Conservation (phyloP, 2,888 invertebrate species). For the Doris montereyensis region DNA sequence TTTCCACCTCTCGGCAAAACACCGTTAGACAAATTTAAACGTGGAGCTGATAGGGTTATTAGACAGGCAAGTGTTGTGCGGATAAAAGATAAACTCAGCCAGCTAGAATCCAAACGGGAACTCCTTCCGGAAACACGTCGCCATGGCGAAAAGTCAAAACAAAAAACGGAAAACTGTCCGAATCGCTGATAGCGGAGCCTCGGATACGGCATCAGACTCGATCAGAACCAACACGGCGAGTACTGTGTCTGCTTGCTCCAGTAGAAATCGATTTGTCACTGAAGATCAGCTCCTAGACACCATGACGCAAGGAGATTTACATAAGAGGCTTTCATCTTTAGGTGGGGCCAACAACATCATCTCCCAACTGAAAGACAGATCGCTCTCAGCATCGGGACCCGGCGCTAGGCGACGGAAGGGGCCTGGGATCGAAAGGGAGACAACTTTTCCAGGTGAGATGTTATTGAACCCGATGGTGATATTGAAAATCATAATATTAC, state of each 20-base stretch:
- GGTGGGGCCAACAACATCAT: not conserved
- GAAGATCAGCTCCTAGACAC: not conserved
- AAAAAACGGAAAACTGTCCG: too few species aligned
- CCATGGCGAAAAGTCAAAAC: too few species aligned
- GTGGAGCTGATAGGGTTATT: not conserved
- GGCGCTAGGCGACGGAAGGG: not conserved
- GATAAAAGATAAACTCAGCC: not conserved
- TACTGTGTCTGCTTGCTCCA: not conserved
- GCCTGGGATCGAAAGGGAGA: not conserved
- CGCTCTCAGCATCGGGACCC: not conserved
- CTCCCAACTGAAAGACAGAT: not conserved
- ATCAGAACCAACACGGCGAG: too few species aligned
- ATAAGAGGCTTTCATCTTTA: not conserved
- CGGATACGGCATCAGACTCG: not conserved
- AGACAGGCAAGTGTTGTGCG: not conserved
- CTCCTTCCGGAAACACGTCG: not conserved
- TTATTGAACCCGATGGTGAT: too few species aligned
- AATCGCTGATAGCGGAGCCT: not conserved
- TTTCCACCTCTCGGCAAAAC: too few species aligned
- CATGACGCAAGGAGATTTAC: not conserved
- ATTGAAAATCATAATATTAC: too few species aligned
- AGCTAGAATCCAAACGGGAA: not conserved
- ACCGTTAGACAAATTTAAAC: not conserved
- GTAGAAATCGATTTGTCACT: not conserved
- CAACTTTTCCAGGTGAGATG: not conserved